Evolutionary conservation across 2,888 invertebrate species (phyloP), one percentile per base, ranked within the genome.

Genomic region (Hirudinaria manillensis): DNA sequence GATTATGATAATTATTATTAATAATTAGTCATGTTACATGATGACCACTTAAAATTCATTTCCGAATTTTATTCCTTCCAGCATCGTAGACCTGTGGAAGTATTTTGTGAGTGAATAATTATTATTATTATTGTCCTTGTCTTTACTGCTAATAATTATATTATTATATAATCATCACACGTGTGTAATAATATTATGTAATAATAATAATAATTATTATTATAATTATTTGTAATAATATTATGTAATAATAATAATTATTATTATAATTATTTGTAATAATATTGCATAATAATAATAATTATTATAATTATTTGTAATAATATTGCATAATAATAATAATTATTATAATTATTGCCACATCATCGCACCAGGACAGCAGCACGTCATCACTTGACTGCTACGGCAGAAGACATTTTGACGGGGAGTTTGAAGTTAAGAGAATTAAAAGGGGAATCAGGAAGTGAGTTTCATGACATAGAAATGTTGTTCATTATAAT

Each of bases 371-470:
- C 1, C 45, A 45, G 45, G 16, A 45, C 13, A 45, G 45, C 45
- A 45, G 45, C 13, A 7, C 16, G 13, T 16, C 29, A 19, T 51
- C 70, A 2, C 70, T 27, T 13, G 70, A n/a, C 29, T n/a, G 45
- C 13, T 75, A 75, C n/a, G 75, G 75, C 2, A 51, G 71, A 27
- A 45, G 70, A 24, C 68, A 70, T 34, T 70, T 70, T 38, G 75
- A 75, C 56, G 75, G 71, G 24, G 55, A 56, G 21, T 70, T 70
- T 27, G 70, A 75, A 32, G n/a, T 75, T 29, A 75, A 75, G 38
- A n/a, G 27, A 7, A 32, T 66, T 1, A 45, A 45, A 45, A 10
- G 1, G 45, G 45, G 45, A 45, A 19, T 24, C 10, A 29, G 74
- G 53, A n/a, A 29, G 45, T 45, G 1, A 7, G 45, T 45, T 36